These are phyloP conservation scores for Lasius fuliginosus DNA, from an alignment of 2,888 invertebrate genomes.

Conservation along the genomic window DNA sequence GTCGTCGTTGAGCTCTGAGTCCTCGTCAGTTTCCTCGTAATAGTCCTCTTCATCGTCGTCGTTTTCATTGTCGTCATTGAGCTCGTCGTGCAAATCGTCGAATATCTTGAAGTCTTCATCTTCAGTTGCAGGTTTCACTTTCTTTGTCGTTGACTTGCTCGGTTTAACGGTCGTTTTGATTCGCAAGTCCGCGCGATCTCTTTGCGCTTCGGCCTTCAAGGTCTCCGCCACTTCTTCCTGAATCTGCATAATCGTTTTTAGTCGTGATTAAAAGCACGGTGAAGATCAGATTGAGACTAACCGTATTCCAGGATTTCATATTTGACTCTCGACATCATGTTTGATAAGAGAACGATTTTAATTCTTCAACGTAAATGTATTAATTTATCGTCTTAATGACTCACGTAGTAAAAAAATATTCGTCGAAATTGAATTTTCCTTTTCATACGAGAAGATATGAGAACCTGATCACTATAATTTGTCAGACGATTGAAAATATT, in stretches of 20 bases:
- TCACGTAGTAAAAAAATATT: slow-evolving; percentile 4
- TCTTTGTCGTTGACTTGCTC: neutral
- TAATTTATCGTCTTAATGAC: neutral
- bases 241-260: slow-evolving; percentile 68
- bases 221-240: slow-evolving; percentile 81
- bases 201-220: slow-evolving; percentile 80
- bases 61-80: slow-evolving; percentile 66
- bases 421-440: neutral
- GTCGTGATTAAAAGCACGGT: neutral
- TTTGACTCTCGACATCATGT: neutral
- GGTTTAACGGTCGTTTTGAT: neutral
- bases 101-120: slow-evolving; percentile 69
- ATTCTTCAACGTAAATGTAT: neutral
- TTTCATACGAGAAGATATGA: neutral
- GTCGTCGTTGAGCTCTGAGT: slow-evolving; percentile 75
- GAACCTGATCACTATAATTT: neutral
- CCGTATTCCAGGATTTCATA: too few species aligned
- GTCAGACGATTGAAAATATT: neutral
- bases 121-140: slow-evolving; percentile 59
- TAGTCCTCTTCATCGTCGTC: slow-evolving; percentile 68
- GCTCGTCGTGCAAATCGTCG: slow-evolving; percentile 44
- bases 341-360: neutral
- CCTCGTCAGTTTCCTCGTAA: slow-evolving; percentile 70
- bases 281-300: neutral
- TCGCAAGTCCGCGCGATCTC: slow-evolving; percentile 1